These are phyloP conservation scores for Phainopepla nitens DNA, from an alignment of 2,113 vertebrate genomes.

Conservation along the genomic window DNA sequence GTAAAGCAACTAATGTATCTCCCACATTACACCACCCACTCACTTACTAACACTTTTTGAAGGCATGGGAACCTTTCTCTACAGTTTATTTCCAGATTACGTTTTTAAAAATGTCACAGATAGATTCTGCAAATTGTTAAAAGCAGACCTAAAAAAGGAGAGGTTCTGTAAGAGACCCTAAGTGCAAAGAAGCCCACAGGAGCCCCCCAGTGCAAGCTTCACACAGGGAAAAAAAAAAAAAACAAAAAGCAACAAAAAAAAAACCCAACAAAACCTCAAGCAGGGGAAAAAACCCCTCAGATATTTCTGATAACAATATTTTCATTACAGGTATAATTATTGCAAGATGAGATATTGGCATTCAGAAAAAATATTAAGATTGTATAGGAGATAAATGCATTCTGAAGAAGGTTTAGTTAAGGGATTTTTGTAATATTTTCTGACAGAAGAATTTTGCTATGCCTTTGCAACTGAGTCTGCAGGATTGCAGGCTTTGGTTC, in stretches of 20 bases:
- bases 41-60: slow-evolving; percentile 18
- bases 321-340: background rate
- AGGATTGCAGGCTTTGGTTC: background rate
- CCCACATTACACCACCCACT: slow-evolving; percentile 20
- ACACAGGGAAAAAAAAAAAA: background rate
- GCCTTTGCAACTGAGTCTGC: background rate
- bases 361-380: background rate
- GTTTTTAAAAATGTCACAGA: slow-evolving; percentile 7
- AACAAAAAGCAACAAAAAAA: too few relatives aligned
- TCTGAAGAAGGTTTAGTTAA: background rate
- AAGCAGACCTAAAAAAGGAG: background rate
- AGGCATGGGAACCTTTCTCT: background rate
- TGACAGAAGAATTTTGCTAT: background rate
- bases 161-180: background rate
- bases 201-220: background rate
- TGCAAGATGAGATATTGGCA: background rate
- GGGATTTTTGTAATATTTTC: background rate
- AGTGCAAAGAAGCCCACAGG: background rate
- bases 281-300: background rate
- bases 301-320: background rate
- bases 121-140: background rate
- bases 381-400: background rate
- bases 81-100: slow-evolving; percentile 26
- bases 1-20: slow-evolving; percentile 33
- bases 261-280: background rate